phyloP scores from a whole-genome alignment of 1,140 invertebrate genomes.

The Drosophila dunni region DNA sequence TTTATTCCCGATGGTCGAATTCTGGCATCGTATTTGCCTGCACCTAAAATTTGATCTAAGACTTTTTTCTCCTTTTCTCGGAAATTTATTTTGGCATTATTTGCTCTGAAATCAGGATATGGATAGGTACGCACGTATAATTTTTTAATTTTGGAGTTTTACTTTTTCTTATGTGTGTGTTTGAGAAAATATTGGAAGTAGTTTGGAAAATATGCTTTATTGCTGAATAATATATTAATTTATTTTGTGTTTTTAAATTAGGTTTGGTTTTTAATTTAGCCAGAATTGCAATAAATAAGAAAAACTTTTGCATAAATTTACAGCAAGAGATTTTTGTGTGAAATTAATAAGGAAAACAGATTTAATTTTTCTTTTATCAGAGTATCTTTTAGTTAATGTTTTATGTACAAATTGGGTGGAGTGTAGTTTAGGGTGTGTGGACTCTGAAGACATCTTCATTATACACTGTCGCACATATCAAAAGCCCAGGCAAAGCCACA shows the following conservation, averaged over 20 bases:
- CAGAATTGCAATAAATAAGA: slow-evolving; percentile 48
- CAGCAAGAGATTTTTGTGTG: slow-evolving; percentile 52
- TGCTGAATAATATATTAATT: slow-evolving; percentile 29
- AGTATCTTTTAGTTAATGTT: slow-evolving; percentile 1
- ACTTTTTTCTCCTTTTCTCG: slow-evolving; percentile 97
- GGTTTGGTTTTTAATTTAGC: slow-evolving; percentile 25
- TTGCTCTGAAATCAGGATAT: slow-evolving; percentile 86
- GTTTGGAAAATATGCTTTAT: slow-evolving; percentile 53
- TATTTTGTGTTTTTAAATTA: not conserved
- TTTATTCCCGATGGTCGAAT: slow-evolving; percentile 96
- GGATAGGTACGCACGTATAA: slow-evolving; percentile 84
- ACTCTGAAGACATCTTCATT: slow-evolving; percentile 53
- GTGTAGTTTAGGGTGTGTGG: slow-evolving; percentile 32
- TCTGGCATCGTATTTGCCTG: slow-evolving; percentile 95
- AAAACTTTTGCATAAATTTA: slow-evolving; percentile 70
- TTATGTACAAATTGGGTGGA: slow-evolving; percentile 70
- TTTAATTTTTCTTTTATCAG: slow-evolving; percentile 18
- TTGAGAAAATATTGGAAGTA: slow-evolving; percentile 50
- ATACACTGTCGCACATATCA: slow-evolving; percentile 84
- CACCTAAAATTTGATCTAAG: slow-evolving; percentile 95
- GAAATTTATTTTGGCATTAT: slow-evolving; percentile 92
- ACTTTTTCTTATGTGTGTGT: slow-evolving; percentile 39
- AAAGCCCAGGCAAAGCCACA: slow-evolving; percentile 74
- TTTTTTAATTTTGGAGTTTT: slow-evolving; percentile 64
- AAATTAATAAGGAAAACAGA: slow-evolving; percentile 3